Evolutionary conservation across 1,140 invertebrate species (phyloP).

Genomic region (Halotydeus destructor): DNA sequence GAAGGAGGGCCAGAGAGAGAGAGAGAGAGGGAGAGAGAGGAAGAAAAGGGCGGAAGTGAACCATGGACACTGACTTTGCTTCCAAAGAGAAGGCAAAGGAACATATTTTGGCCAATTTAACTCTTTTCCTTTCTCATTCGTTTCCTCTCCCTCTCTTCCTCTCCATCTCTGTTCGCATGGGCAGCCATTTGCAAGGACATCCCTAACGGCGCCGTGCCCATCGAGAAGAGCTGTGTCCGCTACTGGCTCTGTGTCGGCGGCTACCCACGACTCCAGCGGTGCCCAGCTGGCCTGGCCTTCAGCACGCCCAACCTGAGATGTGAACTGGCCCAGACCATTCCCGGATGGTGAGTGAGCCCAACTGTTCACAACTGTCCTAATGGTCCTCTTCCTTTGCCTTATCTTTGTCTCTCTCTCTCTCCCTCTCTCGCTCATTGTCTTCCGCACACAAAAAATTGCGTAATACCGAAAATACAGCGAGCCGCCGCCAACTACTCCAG

Average conservation of each 20-base stretch:
- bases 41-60: neutral
- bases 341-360: conserved; percentile 16
- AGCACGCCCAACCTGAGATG: conserved; percentile 57
- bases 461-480: conserved; percentile 3
- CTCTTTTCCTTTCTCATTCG: too few species aligned
- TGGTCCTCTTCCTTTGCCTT: neutral
- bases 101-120: too few species aligned
- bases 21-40: neutral
- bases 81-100: too few species aligned
- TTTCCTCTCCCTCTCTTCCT: neutral
- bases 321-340: conserved; percentile 24
- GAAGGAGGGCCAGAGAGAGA: neutral
- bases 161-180: conserved; percentile 28
- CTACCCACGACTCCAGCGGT: conserved; percentile 56
- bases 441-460: neutral
- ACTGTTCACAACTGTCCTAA: neutral
- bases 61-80: neutral
- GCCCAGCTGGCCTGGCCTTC: conserved; percentile 72
- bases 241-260: conserved; percentile 85
- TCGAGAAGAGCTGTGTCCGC: conserved; percentile 72
- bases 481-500: conserved; percentile 38
- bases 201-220: conserved; percentile 45
- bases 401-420: neutral
- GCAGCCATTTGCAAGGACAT: conserved; percentile 72
- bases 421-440: too few species aligned